Conservation (phyloP, 1,140 invertebrate genomes). For the Phymastichus coffea region DNA sequence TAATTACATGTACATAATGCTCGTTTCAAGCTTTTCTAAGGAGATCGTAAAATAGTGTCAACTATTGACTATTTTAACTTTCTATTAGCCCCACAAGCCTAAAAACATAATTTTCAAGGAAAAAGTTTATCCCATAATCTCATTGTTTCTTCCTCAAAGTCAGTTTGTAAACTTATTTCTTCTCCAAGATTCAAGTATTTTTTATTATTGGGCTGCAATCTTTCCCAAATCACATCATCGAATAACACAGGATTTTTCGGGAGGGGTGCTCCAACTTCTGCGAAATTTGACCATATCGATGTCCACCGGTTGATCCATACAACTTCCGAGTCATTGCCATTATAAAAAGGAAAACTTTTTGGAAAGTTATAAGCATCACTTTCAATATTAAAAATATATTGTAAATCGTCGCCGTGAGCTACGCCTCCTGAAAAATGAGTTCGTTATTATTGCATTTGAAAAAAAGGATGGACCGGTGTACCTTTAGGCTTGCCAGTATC, state of each 20-base stretch:
- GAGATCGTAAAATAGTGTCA: too few relatives aligned
- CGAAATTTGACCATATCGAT: constrained; percentile 43
- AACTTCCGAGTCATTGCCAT: constrained; percentile 39
- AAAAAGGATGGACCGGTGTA: constrained; percentile 11
- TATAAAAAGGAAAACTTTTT: constrained; percentile 28
- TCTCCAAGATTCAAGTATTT: constrained; percentile 59
- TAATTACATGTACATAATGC: too few relatives aligned
- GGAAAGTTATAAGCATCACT: constrained; percentile 33
- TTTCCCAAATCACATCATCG: constrained; percentile 56
- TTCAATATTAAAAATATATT: constrained; percentile 60
- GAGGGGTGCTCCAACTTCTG: constrained; percentile 43
- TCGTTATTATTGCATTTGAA: background rate
- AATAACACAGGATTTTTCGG: constrained; percentile 36
- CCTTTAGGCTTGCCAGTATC: constrained; percentile 37
- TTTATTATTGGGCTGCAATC: constrained; percentile 52
- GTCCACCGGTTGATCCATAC: constrained; percentile 39
- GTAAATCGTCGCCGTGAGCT: constrained; percentile 63
- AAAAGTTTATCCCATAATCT: constrained; percentile 61
- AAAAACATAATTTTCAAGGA: constrained; percentile 41
- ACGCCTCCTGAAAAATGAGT: constrained; percentile 50
- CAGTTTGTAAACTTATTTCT: constrained; percentile 48
- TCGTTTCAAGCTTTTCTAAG: too few relatives aligned
- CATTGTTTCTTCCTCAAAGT: constrained; percentile 56
- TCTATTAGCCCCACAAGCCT: too few relatives aligned
- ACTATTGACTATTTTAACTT: too few relatives aligned